Evolutionary conservation across 2,888 invertebrate genomes (phyloP), one percentile per base, ranked within the genome.

Genomic region (Lamproptera curius): DNA sequence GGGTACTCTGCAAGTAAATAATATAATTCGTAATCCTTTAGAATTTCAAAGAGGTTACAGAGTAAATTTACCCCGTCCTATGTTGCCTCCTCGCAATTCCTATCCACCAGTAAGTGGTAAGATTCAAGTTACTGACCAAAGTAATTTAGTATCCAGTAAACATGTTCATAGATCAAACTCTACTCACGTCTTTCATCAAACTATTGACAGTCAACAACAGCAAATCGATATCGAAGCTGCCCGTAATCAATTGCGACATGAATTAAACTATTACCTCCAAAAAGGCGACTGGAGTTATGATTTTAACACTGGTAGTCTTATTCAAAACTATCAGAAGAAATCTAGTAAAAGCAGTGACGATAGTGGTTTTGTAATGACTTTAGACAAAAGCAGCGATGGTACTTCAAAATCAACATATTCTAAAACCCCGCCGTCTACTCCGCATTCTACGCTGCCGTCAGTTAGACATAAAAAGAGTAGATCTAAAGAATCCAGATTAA

Each of bases 91-190:
- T 39, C 85, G 90, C 66, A 90, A 91, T 79, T 90, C 90, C 61
- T 91, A 90, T 73, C 91, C 90, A 61, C 89, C 90, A 36, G 88
- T 90, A 61, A 84, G 87, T 73, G 88, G 86, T 65, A 90, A 89
- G 85, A 79, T 69, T 63, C 88, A 88, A 84, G 76, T 72, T 77
- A 82, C 85, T 80, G 81, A 84, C 77, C 80, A 80, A 69, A 78
- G 71, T 76, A 84, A 76, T 58, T 71, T 84, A 80, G 74, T 80
- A 72, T 78, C 82, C 76, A 83, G 76, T 81, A 77, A 89, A 76
- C 76, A 90, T 73, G 74, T 91, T 73, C 91, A 91, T 62, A 83
- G 91, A 59, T 91, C 91, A 55, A 91, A 87, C 64, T 91, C 91
- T 52, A 90, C 91, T 9, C 91, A 91, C 63, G 86, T 89, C 26